Evolutionary conservation across 1,140 invertebrate genomes (phyloP).

Genomic region (Piezodorus guildinii): DNA sequence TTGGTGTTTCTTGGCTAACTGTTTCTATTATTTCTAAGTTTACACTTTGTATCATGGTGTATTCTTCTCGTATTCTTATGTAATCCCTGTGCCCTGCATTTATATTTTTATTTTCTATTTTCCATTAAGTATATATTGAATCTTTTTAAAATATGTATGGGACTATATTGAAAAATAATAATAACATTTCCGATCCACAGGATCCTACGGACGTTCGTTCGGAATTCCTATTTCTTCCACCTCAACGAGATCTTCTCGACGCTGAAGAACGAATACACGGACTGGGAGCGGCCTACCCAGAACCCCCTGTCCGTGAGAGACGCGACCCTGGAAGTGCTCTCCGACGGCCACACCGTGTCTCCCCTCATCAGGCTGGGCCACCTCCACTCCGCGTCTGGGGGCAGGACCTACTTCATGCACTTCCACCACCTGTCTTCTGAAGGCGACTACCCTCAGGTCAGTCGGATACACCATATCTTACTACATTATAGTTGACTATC

Average conservation of each 20-base stretch:
- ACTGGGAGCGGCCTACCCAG: slow-evolving; percentile 72
- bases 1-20: no score
- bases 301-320: slow-evolving; percentile 65
- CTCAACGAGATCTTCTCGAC: slow-evolving; percentile 83
- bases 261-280: slow-evolving; percentile 83
- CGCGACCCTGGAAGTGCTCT: slow-evolving; percentile 61
- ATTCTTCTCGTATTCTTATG: no score
- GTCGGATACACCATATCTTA: slow-evolving; percentile 5
- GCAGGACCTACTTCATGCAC: slow-evolving; percentile 74
- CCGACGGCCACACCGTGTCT: slow-evolving; percentile 75
- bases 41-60: no score
- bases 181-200: no score
- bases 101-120: no score
- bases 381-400: slow-evolving; percentile 58
- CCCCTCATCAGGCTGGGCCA: slow-evolving; percentile 67
- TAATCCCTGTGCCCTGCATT: no score
- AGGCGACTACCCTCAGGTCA: slow-evolving; percentile 64
- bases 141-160: no score
- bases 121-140: no score
- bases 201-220: slow-evolving; percentile 73
- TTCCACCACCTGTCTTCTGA: slow-evolving; percentile 69
- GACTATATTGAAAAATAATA: no score
- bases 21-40: no score
- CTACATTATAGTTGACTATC: no score
- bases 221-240: slow-evolving; percentile 79